Conservation (phyloP, 2,888 invertebrate genomes). For the Seira sanloemensis region DNA sequence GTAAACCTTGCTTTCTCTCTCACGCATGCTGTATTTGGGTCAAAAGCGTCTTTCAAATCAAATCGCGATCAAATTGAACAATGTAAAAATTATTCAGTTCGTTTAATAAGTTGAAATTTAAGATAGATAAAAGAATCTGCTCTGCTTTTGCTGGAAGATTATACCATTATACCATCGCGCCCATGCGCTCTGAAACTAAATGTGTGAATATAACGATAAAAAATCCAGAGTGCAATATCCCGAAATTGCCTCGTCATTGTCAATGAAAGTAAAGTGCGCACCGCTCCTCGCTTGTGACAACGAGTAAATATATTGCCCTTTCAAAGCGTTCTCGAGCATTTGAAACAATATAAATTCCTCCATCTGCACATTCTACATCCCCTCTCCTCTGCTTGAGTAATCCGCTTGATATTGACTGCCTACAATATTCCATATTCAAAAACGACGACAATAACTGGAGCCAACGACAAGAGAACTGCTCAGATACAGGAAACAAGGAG, state of each 20-base stretch:
- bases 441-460: too few species aligned
- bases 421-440: not conserved
- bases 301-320: not conserved
- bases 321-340: not conserved
- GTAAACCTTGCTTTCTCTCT: too few species aligned
- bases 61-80: too few species aligned
- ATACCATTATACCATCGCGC: too few species aligned
- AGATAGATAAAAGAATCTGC: too few species aligned
- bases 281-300: not conserved
- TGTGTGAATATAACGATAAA: not conserved
- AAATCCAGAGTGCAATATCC: not conserved
- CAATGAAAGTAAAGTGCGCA: slow-evolving; percentile 1
- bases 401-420: not conserved
- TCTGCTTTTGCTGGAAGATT: too few species aligned
- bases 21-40: too few species aligned
- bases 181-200: too few species aligned
- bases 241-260: not conserved
- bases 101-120: too few species aligned
- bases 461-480: not conserved
- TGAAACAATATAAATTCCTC: not conserved
- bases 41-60: too few species aligned
- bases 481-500: not conserved
- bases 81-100: too few species aligned
- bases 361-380: too few species aligned
- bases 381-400: not conserved